A percentile compares a stretch with the other conserved stretches of the same genome.
Conservation (phyloP, 1,140 invertebrate genomes). For the Akabosia matsudoensis region DNA sequence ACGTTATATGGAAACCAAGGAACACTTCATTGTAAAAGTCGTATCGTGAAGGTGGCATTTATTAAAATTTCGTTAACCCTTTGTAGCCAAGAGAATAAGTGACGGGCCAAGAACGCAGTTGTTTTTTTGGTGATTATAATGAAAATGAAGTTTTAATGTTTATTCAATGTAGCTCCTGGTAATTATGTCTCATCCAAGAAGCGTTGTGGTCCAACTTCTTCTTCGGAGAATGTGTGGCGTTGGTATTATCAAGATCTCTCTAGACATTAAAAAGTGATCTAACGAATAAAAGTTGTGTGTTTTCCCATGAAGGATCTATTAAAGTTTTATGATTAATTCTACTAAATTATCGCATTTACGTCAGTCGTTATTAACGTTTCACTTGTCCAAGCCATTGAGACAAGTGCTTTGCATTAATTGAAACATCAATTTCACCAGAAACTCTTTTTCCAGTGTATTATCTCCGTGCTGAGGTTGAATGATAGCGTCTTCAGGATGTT, state of each 20-base stretch:
- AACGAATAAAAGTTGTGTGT: no score
- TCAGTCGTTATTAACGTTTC: not conserved
- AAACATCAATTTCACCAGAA: not conserved
- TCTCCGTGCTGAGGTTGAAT: not conserved
- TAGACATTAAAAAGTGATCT: no score
- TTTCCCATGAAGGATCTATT: no score
- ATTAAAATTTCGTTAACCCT: not conserved
- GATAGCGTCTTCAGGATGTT: no score
- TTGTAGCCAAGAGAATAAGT: not conserved
- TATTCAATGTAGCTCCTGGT: not conserved
- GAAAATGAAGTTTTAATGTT: not conserved
- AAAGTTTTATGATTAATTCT: not conserved
- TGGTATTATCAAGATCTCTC: not conserved
- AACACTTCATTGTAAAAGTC: not conserved
- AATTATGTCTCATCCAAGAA: not conserved
- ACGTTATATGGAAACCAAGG: not conserved
- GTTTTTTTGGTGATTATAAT: not conserved
- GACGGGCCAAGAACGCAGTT: not conserved
- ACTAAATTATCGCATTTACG: not conserved
- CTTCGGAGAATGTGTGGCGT: not conserved
- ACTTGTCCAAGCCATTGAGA: not conserved
- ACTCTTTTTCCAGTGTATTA: not conserved
- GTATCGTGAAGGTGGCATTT: not conserved
- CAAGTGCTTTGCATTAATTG: not conserved
- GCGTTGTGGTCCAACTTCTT: not conserved